Evolutionary conservation across 2,888 invertebrate genomes (phyloP).

Genomic region (Hypomecis punctinalis): DNA sequence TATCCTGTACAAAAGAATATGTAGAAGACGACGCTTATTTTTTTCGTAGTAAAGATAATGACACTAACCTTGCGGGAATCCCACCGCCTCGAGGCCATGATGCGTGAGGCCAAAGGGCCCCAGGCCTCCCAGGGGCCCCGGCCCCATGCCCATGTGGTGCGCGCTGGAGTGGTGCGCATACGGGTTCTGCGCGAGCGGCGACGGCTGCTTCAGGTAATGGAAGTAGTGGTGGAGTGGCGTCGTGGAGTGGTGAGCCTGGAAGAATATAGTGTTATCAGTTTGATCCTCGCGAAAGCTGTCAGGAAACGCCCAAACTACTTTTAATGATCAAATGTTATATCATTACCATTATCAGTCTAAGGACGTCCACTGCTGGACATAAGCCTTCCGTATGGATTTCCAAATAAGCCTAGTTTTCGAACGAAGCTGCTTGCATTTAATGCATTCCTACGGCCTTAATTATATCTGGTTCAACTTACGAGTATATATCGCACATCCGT

Average conservation of each 20-base stretch:
- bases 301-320: no score
- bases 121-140: slow-evolving; percentile 77
- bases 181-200: slow-evolving; percentile 79
- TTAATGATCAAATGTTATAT: no score
- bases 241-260: slow-evolving; percentile 79
- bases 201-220: slow-evolving; percentile 85
- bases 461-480: no score
- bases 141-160: slow-evolving; percentile 85
- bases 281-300: no score
- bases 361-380: no score
- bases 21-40: neutral
- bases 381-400: no score
- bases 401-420: no score
- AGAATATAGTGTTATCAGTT: no score
- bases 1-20: neutral
- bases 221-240: slow-evolving; percentile 84
- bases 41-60: neutral
- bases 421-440: no score
- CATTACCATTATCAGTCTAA: no score
- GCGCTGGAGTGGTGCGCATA: slow-evolving; percentile 79
- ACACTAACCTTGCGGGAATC: slow-evolving; percentile 80
- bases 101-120: slow-evolving; percentile 80
- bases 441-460: no score
- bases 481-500: no score
- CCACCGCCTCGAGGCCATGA: slow-evolving; percentile 80